These are phyloP conservation scores for Acipenser oxyrinchus DNA, from an alignment of 2,797 vertebrate species.

Conservation along the genomic window DNA sequence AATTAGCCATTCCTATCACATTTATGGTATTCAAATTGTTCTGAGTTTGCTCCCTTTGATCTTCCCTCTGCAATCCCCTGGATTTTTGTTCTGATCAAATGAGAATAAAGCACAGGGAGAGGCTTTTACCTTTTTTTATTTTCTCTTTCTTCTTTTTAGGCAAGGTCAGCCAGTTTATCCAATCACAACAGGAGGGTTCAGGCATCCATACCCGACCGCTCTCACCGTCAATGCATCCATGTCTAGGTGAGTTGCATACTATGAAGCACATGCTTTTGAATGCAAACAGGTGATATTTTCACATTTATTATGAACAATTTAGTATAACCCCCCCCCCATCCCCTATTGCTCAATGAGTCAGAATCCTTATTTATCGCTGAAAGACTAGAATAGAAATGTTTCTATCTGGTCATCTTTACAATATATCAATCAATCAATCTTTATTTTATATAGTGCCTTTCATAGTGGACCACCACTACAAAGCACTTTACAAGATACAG, in stretches of 20 bases:
- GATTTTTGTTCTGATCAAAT: slow-evolving; percentile 99
- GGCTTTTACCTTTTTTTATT: slow-evolving; percentile 39
- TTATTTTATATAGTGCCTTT: too few relatives aligned
- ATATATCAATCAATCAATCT: too few relatives aligned
- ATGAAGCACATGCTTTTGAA: too few relatives aligned
- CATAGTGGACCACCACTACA: too few relatives aligned
- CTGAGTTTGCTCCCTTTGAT: slow-evolving; percentile 97
- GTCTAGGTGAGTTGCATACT: slow-evolving; percentile 85
- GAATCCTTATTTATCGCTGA: too few relatives aligned
- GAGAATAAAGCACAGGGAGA: slow-evolving; percentile 82
- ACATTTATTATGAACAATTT: too few relatives aligned
- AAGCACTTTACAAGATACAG: too few relatives aligned
- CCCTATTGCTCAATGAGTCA: too few relatives aligned
- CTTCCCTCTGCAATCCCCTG: slow-evolving; percentile 96
- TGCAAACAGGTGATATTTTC: too few relatives aligned
- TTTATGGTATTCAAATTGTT: slow-evolving; percentile 99
- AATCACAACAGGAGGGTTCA: slow-evolving; percentile 71
- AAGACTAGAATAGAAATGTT: too few relatives aligned
- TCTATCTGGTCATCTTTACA: too few relatives aligned
- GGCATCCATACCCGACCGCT: slow-evolving; percentile 72
- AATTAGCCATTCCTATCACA: slow-evolving; percentile 78
- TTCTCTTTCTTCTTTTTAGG: slow-evolving; percentile 54
- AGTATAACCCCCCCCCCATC: too few relatives aligned
- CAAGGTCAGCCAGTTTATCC: slow-evolving; percentile 75
- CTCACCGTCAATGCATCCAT: slow-evolving; percentile 74